Base-by-base conservation (phyloP, 1,140 invertebrate genomes). In the Mizuhopecten yessoensis region DNA sequence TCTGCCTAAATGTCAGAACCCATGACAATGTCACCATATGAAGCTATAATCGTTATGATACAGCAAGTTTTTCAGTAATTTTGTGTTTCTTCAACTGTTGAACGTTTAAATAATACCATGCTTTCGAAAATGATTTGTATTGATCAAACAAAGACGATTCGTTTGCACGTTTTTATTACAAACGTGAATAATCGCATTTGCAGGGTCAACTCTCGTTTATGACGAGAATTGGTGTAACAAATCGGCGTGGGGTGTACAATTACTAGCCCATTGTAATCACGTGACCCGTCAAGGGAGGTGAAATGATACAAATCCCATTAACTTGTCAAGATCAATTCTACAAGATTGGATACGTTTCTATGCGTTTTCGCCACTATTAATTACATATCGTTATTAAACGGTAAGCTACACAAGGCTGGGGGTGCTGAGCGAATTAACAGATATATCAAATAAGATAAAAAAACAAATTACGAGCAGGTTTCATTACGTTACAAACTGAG, bases 221-320 rank as follows among this genome's bases (percentile, higher is more conserved):
- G 57, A 75, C n/a, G 57, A 75, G 57, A 75, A 75, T 3, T n/a
- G n/a, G 23, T 9, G 57, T 75, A 13, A 75, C 3, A 5, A 17
- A 75, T 75, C n/a, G 57, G n/a, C n/a, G 23, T 5, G 15, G 5
- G n/a, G 57, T 75, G 57, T 75, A 75, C 57, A 75, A 75, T 75
- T 75, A 75, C 57, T 29, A n/a, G 23, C 1, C 57, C 23, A n/a
- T 75, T n/a, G n/a, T n/a, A 75, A n/a, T 29, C 57, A 75, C 57
- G 57, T 75, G 57, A 75, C 57, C 57, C 57, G 57, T 29, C 57
- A 75, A 29, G 57, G 57, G 57, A 75, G 57, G 57, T 75, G 57
- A 75, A 75, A 1, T 75, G 57, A 75, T 75, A 75, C 57, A 75
- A 75, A 75, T 75, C 57, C 57, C 57, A 75, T 75, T 75, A 75